Conservation (phyloP, 1,140 invertebrate genomes). For the Drosophila ananassae region DNA sequence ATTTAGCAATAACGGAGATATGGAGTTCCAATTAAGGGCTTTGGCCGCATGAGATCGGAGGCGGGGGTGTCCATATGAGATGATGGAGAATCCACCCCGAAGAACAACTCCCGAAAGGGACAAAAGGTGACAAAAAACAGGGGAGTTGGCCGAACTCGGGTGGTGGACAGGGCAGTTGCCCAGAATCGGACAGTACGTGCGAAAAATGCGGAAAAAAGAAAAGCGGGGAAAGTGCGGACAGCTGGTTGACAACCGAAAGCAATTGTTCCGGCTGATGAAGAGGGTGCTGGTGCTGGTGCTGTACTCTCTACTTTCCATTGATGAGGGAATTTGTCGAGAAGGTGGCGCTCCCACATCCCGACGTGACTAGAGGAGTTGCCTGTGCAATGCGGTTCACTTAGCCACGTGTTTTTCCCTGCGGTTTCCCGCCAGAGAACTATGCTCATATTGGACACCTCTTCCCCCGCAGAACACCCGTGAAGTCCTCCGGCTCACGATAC, state of each 20-base stretch:
- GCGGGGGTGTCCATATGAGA: conserved; percentile 16
- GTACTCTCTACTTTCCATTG: conserved; percentile 18
- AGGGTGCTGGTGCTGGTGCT: conserved; percentile 16
- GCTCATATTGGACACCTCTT: conserved; percentile 20
- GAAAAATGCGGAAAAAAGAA: conserved; percentile 68
- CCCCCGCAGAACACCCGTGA: conserved; percentile 18
- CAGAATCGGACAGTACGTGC: conserved; percentile 65
- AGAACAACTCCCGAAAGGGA: conserved; percentile 19
- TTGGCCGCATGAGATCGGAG: conserved; percentile 54
- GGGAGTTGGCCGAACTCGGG: background rate
- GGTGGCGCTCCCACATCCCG: conserved; percentile 38
- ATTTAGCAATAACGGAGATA: conserved; percentile 47
- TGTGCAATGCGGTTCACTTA: conserved; percentile 67
- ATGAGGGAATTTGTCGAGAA: conserved; percentile 25
- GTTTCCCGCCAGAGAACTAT: conserved; percentile 52
- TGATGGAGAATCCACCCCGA: conserved; percentile 16
- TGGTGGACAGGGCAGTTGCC: conserved; percentile 9
- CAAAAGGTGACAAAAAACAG: conserved; percentile 29
- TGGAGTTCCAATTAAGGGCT: conserved; percentile 57
- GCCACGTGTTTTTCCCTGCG: conserved; percentile 70
- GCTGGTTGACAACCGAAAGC: conserved; percentile 73
- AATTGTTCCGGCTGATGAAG: conserved; percentile 59
- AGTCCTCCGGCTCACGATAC: conserved; percentile 23
- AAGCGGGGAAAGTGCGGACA: conserved; percentile 65
- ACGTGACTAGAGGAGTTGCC: conserved; percentile 64